phyloP scores from a whole-genome alignment of 2,888 invertebrate genomes.

The Alentia gelatinosa region DNA sequence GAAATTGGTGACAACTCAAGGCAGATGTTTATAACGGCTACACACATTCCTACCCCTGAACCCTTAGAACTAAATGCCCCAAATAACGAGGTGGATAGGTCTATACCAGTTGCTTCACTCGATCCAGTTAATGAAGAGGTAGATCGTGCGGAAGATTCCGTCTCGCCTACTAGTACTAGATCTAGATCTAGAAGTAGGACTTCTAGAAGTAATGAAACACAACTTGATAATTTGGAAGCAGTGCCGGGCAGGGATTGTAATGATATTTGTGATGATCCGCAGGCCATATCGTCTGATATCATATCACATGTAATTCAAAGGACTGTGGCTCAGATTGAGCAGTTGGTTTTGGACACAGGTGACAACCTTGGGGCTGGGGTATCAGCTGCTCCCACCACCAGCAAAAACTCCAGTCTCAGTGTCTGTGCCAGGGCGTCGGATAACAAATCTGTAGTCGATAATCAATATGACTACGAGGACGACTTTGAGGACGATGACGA shows the following conservation, averaged over 20 bases:
- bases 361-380: neutral
- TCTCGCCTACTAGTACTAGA: too few species aligned
- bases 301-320: neutral
- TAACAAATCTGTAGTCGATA: neutral
- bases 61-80: too few species aligned
- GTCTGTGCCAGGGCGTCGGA: neutral
- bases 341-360: neutral
- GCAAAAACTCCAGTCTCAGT: neutral
- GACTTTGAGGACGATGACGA: constrained; percentile 32
- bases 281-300: neutral
- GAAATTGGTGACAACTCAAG: neutral
- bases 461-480: constrained; percentile 22
- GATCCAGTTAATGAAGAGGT: too few species aligned
- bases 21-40: too few species aligned
- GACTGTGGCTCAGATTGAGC: neutral
- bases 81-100: too few species aligned
- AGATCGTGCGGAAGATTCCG: too few species aligned
- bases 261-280: neutral
- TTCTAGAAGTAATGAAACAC: too few species aligned
- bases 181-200: too few species aligned
- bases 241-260: too few species aligned
- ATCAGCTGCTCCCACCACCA: neutral
- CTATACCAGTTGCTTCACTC: too few species aligned
- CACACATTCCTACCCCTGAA: too few species aligned
- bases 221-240: too few species aligned